Base-by-base conservation (phyloP, 1,140 invertebrate genomes). In the Agrilus planipennis region DNA sequence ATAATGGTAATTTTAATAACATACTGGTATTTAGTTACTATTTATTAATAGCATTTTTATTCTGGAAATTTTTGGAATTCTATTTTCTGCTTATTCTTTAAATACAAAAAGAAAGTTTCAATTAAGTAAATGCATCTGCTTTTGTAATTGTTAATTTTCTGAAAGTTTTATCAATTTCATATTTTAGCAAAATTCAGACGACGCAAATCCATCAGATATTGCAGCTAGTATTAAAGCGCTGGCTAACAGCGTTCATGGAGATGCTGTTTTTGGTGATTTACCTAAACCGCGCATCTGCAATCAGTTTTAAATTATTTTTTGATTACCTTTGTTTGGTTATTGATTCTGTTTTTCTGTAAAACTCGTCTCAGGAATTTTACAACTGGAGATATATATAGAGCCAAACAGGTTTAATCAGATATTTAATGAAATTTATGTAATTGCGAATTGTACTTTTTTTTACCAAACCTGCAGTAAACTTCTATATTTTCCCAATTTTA, bases 191-290 rank as follows among this genome's bases (percentile, higher is more conserved):
- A 19, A 37, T 4, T 48, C 46, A 25, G n/a, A 41, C 23, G 37
- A 52, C 3, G 51, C 57, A 20, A 49, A 65, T 22, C 67, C 73
- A 27, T 61, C 73, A 39, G 81, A 89, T 54, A 89, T 90, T 53
- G 83, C 84, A 46, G 85, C 84, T 25, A 86, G 81, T 53, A 89
- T 90, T 51, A 82, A 85, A 62, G 86, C 85, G 15, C 60, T 90
- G 48, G 84, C 86, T 25, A 78, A 81, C 51, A 89, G 85, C 51
- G 81, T 89, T 30, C 83, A 86, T 62, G 84, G 83, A 46, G 83
- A 86, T 63, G 65, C 75, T 21, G 79, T 86, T 45, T 89, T 87
- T 64, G 86, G 82, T 12, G 82, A 89, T 54, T 63, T 89, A 52
- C 86, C 86, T 28, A 72, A 82, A 43, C 81, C 82, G 43, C 73